Evolutionary conservation across 2,888 invertebrate genomes (phyloP).

Genomic region (Miltochrista miniata): DNA sequence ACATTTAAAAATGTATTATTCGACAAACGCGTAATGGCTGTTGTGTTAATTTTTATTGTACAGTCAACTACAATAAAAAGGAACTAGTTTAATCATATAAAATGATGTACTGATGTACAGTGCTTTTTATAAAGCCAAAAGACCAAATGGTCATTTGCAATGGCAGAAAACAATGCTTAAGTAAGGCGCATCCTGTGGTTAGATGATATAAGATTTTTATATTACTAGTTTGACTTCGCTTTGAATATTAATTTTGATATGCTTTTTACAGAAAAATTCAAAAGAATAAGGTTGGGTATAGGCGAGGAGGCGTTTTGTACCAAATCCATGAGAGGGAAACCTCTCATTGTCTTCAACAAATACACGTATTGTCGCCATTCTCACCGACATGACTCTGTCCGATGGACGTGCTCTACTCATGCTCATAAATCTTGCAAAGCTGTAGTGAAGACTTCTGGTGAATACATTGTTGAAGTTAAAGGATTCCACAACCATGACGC

Average conservation of each 20-base stretch:
- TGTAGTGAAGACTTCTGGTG: conserved; percentile 66
- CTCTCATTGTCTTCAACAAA: conserved; percentile 64
- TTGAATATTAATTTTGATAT: neutral
- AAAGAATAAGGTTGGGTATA: conserved; percentile 9
- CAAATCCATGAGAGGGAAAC: conserved; percentile 69
- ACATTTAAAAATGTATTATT: too few species aligned
- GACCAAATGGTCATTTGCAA: too few species aligned
- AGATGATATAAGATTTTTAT: too few species aligned
- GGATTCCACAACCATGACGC: conserved; percentile 73
- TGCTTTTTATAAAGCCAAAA: too few species aligned
- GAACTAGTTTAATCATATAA: too few species aligned
- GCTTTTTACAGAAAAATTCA: neutral
- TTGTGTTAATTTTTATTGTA: too few species aligned
- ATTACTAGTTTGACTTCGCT: neutral
- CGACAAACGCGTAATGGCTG: too few species aligned
- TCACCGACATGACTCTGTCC: conserved; percentile 54
- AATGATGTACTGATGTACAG: too few species aligned
- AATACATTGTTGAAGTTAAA: conserved; percentile 64
- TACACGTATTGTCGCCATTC: conserved; percentile 74
- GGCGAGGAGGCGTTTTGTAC: conserved; percentile 60
- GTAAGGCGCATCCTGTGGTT: too few species aligned
- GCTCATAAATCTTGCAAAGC: conserved; percentile 75
- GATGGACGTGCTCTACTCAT: conserved; percentile 78
- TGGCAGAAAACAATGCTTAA: too few species aligned
- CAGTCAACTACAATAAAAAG: too few species aligned